Base-by-base conservation (phyloP, 2,888 invertebrate genomes). In the Latrodectus hesperus region DNA sequence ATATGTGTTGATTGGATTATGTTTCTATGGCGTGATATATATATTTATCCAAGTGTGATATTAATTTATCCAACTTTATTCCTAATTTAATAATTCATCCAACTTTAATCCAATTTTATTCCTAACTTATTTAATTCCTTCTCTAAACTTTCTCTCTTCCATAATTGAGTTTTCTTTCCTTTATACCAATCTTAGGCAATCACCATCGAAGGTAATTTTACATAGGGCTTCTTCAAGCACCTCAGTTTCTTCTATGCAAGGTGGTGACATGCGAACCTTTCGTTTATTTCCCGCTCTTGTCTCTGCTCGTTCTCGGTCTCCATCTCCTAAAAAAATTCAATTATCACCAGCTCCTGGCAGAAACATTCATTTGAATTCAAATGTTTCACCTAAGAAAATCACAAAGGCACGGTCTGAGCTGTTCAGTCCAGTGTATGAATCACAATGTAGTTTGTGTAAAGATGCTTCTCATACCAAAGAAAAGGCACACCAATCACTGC, bases 311-410 rank as follows among this genome's bases (percentile, higher is more conserved):
- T 88, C 88, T 16, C 88, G 88, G 11, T 88, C 88, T 79, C 88
- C 89, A 82, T 88, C 88, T 85, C 89, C 89, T 78, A 80, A 79
- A 60, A 82, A 79, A 81, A 75, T 74, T 53, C 67, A 79, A 51
- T 60, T 78, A 38, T 72, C 84, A 26, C 73, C 78, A 16, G 52
- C 75, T 51, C 78, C 72, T 26, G 60, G 65, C 74, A 75, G 75
- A 55, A 84, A 79, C 49, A 71, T 55, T 16, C 76, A 79, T 49
- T 80, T 78, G 49, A 80, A 78, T 55, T 77, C 80, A 53, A 53
- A 75, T 52, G 73, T 78, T n/a, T 87, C 87, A 5, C 84, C 88
- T 0, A 88, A 88, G 71, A 74, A 55, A 83, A 79, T 88, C 64
- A 77, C 84, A 8, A 88, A 88, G 70, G 88, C 88, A 26, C 55